phyloP scores from a whole-genome alignment of 2,113 vertebrate genomes.

The Zosterops borbonicus region DNA sequence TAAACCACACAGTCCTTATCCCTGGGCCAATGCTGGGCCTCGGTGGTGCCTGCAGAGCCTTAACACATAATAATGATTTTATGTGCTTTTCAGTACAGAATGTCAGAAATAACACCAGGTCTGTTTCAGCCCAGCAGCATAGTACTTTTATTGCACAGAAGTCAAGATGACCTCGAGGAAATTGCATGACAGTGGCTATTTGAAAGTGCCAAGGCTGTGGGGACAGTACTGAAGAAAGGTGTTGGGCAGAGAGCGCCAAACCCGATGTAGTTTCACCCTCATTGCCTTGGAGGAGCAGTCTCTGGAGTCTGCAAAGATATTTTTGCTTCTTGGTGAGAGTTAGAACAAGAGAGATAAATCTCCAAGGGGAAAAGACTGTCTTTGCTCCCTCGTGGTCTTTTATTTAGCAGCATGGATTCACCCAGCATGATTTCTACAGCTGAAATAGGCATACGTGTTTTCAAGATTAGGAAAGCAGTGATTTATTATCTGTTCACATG shows the following conservation, averaged over 20 bases:
- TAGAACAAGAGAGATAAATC: constrained; percentile 3
- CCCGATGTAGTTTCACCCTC: neutral
- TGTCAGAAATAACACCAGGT: neutral
- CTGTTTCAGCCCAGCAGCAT: neutral
- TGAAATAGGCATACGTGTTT: neutral
- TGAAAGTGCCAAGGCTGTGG: neutral
- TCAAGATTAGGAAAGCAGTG: constrained; percentile 25
- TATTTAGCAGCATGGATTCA: neutral
- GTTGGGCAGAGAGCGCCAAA: neutral
- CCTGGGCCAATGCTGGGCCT: neutral
- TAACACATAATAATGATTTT: neutral
- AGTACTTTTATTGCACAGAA: neutral
- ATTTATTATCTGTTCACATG: constrained; percentile 61
- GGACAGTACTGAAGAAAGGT: neutral
- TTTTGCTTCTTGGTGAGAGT: neutral
- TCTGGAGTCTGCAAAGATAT: neutral
- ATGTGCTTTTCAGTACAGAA: neutral
- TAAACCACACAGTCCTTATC: neutral
- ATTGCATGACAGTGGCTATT: neutral
- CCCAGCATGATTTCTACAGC: neutral
- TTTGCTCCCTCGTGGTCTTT: neutral
- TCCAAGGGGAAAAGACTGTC: neutral
- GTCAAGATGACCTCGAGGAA: neutral
- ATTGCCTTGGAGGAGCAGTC: neutral
- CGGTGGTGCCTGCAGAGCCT: neutral